phyloP scores from a whole-genome alignment of 2,113 vertebrate species.

The Chunga burmeisteri region DNA sequence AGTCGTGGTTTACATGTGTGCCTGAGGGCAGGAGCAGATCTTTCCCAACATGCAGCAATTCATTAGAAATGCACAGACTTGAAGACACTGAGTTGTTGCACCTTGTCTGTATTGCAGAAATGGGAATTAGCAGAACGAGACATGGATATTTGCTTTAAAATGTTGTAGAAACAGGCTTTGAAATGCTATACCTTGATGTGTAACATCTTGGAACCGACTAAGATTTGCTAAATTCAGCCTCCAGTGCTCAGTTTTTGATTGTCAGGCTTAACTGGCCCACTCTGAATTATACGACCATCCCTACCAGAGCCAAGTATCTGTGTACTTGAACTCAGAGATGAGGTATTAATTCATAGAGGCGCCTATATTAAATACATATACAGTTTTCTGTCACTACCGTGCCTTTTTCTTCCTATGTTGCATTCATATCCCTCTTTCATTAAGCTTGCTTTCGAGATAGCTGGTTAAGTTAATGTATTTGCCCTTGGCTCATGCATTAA shows the following conservation, averaged over 20 bases:
- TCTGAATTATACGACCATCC: background rate
- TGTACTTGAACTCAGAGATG: background rate
- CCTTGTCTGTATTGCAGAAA: background rate
- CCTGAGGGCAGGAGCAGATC: background rate
- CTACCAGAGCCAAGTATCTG: background rate
- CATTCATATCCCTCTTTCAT: constrained; percentile 17
- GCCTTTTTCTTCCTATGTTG: background rate
- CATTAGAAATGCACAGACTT: background rate
- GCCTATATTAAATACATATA: background rate
- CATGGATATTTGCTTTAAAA: background rate
- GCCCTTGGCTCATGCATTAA: constrained; percentile 38
- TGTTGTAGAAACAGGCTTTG: background rate
- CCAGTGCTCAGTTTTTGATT: background rate
- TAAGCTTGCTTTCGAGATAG: constrained; percentile 49
- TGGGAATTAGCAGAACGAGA: background rate
- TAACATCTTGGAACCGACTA: background rate
- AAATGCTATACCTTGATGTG: background rate
- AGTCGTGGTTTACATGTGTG: background rate
- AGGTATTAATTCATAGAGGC: background rate
- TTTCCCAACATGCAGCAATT: background rate
- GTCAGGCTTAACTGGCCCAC: background rate
- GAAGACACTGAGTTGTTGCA: background rate
- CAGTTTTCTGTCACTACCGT: background rate
- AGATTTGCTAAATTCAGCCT: background rate
- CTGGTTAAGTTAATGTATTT: constrained; percentile 55